Base-by-base conservation (phyloP, 2,797 vertebrate genomes). In the Epinephelus awoara region DNA sequence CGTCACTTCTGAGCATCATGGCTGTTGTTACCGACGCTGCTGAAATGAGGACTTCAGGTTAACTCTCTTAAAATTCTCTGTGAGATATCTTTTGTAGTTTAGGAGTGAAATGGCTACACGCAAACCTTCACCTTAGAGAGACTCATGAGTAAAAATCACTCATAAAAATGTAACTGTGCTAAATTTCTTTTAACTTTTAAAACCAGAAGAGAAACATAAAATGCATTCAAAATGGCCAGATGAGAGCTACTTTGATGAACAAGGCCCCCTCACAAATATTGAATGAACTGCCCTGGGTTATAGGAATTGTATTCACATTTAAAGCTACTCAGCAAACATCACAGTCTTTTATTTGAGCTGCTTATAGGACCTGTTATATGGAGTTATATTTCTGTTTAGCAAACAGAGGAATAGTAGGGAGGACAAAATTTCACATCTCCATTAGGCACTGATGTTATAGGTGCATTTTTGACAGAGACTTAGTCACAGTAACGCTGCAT, bases 261-360 rank as follows among this genome's bases (percentile, higher is more conserved):
- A 75, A 19, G 2, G 71, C 77, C 65, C 13, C 66, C 86, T 88
- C 82, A 86, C 84, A 87, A 82, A 89, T 85, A 89, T 67, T 87
- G 82, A 85, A 92, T 85, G 68, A 87, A 85, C 72, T 74, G 87
- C 91, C 88, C 34, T 64, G 27, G 89, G 89, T 91, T 82, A 89
- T 18, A 87, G 57, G 59, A 88, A 89, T 69, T 83, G 77, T 83
- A 88, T 88, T 92, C 75, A 87, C 85, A 80, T 91, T 91, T 85
- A 85, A 91, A 93, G 81, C 79, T 81, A 88, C 85, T 89, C 89
- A 58, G 89, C 84, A 90, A 86, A 91, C 83, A 91, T 85, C 84
- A 61, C 71, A 79, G 77, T 80, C 84, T 86, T 84, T 84, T 77
- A 67, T 79, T 88, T 80, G 34, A 75, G 74, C 64, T 83, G 82